phyloP scores from a whole-genome alignment of 2,113 vertebrate species.

The Beaufortia kweichowensis region DNA sequence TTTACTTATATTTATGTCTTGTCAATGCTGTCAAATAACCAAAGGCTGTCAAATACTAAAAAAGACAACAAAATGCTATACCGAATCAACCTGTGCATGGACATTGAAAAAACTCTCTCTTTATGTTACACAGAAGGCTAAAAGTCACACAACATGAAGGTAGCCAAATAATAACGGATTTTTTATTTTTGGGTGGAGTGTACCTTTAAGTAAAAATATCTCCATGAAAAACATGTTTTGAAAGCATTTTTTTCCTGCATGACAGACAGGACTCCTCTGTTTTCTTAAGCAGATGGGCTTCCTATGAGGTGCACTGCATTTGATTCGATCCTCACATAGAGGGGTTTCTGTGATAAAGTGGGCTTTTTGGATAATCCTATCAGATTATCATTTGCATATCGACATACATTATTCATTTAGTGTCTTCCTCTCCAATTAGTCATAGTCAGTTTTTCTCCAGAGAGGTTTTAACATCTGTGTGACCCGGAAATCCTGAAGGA shows the following conservation, averaged over 20 bases:
- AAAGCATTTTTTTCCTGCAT: conserved; percentile 36
- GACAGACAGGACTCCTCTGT: not conserved
- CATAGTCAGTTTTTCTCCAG: conserved; percentile 57
- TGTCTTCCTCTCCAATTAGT: conserved; percentile 64
- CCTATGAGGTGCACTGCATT: conserved; percentile 35
- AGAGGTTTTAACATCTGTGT: conserved; percentile 64
- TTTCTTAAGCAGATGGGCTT: conserved; percentile 48
- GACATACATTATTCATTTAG: conserved; percentile 71
- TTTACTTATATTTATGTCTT: no score
- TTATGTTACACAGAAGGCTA: no score
- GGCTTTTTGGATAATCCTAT: conserved; percentile 70
- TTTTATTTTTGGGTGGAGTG: no score
- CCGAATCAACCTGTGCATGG: no score
- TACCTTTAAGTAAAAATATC: no score
- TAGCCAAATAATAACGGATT: no score
- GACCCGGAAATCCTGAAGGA: conserved; percentile 59
- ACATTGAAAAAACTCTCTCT: no score
- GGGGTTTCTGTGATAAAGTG: conserved; percentile 60
- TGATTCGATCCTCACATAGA: conserved; percentile 61
- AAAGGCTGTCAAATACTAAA: no score
- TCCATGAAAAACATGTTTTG: not conserved
- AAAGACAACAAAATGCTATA: no score
- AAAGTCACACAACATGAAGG: no score
- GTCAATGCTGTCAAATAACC: no score
- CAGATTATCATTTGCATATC: conserved; percentile 72